Evolutionary conservation across 2,113 vertebrate genomes (phyloP).

Genomic region (Sebastes schlegelii): DNA sequence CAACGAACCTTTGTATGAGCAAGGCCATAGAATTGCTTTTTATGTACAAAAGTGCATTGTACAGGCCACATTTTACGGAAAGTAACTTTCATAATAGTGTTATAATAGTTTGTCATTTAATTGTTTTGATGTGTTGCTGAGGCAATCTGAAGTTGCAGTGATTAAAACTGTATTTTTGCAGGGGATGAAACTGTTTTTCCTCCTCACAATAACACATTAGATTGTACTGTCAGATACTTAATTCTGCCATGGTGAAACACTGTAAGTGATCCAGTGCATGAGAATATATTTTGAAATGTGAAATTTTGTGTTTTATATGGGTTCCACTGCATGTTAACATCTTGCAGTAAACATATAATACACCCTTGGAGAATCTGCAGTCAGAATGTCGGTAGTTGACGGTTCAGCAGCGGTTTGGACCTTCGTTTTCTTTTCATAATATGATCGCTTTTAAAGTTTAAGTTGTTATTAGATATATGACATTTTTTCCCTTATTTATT

Average conservation of each 20-base stretch:
- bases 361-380: background rate
- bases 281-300: constrained; percentile 44
- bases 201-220: constrained; percentile 64
- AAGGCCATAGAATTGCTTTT: constrained; percentile 67
- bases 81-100: constrained; percentile 63
- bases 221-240: constrained; percentile 68
- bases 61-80: constrained; percentile 60
- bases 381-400: constrained; percentile 24
- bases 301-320: constrained; percentile 49
- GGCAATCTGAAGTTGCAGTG: constrained; percentile 72
- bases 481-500: constrained; percentile 55
- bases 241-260: constrained; percentile 63
- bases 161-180: constrained; percentile 75
- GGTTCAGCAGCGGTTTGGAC: constrained; percentile 49
- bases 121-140: constrained; percentile 71
- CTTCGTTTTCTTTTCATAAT: constrained; percentile 46
- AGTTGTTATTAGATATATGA: constrained; percentile 21
- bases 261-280: constrained; percentile 47
- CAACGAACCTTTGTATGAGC: constrained; percentile 51
- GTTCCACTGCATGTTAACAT: constrained; percentile 39
- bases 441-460: constrained; percentile 42
- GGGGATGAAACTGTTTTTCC: constrained; percentile 55
- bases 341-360: constrained; percentile 23
- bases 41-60: constrained; percentile 65
- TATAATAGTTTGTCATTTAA: constrained; percentile 65